Evolutionary conservation across 2,113 vertebrate genomes (phyloP).

Genomic region (Halcyon senegalensis): DNA sequence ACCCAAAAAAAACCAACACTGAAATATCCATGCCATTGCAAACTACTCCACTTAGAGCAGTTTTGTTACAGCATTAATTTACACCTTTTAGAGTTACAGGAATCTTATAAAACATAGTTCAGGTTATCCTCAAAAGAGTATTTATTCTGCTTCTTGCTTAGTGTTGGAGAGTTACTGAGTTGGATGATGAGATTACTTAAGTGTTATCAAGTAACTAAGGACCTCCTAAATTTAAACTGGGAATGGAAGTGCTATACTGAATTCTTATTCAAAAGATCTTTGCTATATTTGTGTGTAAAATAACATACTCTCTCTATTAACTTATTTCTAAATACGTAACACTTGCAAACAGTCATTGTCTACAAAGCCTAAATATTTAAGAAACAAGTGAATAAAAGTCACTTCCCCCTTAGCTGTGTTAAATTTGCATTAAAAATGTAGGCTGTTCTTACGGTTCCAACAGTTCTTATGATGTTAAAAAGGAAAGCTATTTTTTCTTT

Average conservation of each 20-base stretch:
- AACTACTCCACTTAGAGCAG: neutral
- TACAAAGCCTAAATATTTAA: neutral
- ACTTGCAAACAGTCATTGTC: neutral
- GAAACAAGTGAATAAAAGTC: neutral
- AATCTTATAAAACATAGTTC: neutral
- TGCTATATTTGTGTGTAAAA: neutral
- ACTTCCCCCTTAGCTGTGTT: neutral
- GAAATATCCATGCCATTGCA: neutral
- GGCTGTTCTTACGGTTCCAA: neutral
- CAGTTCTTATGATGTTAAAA: neutral
- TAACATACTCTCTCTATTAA: neutral
- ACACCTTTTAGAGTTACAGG: neutral
- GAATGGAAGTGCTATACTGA: neutral
- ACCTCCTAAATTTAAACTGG: neutral
- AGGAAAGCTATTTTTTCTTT: neutral
- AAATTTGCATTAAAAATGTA: neutral
- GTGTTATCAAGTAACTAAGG: neutral
- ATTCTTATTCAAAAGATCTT: neutral
- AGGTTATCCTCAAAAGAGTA: neutral
- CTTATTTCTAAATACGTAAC: neutral
- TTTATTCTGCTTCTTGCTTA: neutral
- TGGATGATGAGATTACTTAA: neutral
- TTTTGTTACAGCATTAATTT: neutral
- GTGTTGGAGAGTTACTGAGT: neutral
- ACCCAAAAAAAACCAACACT: rapidly evolving